Evolutionary conservation across 2,888 invertebrate genomes (phyloP).

Genomic region (Seira sanloemensis): DNA sequence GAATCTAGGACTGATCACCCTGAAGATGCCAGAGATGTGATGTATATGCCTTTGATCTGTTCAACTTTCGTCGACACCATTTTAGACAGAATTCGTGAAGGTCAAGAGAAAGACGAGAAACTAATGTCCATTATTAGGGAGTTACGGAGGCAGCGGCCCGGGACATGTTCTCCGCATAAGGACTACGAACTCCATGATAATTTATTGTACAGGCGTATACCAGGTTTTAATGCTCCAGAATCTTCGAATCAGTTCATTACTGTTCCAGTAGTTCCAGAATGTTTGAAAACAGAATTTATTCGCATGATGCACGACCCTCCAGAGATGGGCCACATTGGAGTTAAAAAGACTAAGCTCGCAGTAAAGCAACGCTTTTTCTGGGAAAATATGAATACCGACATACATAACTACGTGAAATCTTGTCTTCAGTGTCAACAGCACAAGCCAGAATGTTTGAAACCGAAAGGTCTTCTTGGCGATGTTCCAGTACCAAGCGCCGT

Average conservation of each 20-base stretch:
- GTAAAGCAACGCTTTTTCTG: constrained; percentile 54
- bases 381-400: constrained; percentile 35
- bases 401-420: constrained; percentile 31
- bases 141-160: not conserved
- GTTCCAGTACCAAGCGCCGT: constrained; percentile 24
- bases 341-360: constrained; percentile 37
- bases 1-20: constrained; percentile 6
- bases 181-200: constrained; percentile 34
- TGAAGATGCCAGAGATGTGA: too few relatives aligned
- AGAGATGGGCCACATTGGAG: constrained; percentile 53
- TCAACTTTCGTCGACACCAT: constrained; percentile 15
- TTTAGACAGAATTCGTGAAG: not conserved
- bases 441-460: constrained; percentile 22
- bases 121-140: not conserved
- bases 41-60: constrained; percentile 22
- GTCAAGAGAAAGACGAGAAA: not conserved
- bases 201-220: constrained; percentile 17
- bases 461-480: constrained; percentile 32
- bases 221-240: constrained; percentile 12
- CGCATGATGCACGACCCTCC: constrained; percentile 50
- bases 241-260: constrained; percentile 2
- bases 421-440: constrained; percentile 54
- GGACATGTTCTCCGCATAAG: not conserved
- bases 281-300: constrained; percentile 34
- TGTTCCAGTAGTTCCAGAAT: constrained; percentile 35